Evolutionary conservation across 2,888 invertebrate genomes (phyloP), one percentile per base, ranked within the genome.

Genomic region (Platycheirus albimanus): DNA sequence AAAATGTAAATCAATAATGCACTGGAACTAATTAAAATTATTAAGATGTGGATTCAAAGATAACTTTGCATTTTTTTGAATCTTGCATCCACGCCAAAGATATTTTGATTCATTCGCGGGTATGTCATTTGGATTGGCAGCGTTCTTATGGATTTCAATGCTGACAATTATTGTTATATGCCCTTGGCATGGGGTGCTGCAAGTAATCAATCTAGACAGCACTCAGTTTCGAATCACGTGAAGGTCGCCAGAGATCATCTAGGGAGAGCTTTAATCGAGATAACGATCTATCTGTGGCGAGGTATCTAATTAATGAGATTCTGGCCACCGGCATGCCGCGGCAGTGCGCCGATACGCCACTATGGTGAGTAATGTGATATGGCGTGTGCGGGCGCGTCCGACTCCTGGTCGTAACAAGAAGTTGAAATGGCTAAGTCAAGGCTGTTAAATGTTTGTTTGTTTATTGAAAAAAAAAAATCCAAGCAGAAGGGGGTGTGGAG

Each of bases 21-120:
- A 80, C 24, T 64, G 64, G 45, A 75, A 70, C 75, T 70, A 80
- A 80, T 80, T 64, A 58, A 75, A 70, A 70, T 52, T 51, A 64
- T 80, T 70, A 80, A 80, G 75, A 70, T 80, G 54, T 75, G 51
- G 71, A 61, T 43, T 72, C 66, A 36, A 4, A 66, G 66, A 75
- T 75, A 52, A 36, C 41, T 15, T 58, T 41, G 8, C 10, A 30
- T 17, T 28, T 24, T 52, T 41, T 20, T 56, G 11, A 41, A 43
- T 52, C 24, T 61, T 36, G 69, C 66, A 67, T 71, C 71, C 41
- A 56, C 64, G 54, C 51, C 17, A 56, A 49, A 71, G 49, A 71
- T 64, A 19, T 64, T 13, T 43, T 51, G 6, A 15, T 13, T 17
- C n/a, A 30, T 41, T 64, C 8, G n/a, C n/a, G n/a, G 19, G 66